These are phyloP conservation scores for Vicugna pacos DNA, from an alignment of 2,113 vertebrate genomes.

Conservation along the genomic window DNA sequence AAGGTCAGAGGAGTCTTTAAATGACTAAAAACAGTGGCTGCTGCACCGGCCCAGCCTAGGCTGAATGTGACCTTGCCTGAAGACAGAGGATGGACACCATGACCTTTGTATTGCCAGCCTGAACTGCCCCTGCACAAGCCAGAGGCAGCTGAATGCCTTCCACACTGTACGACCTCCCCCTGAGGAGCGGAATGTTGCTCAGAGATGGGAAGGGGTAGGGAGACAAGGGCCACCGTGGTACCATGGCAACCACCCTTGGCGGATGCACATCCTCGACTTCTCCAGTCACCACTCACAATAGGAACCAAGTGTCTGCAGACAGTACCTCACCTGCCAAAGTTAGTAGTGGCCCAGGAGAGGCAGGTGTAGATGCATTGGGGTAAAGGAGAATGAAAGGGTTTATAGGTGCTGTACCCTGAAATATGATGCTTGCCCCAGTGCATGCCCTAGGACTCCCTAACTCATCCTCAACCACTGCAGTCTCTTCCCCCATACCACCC, in stretches of 20 bases:
- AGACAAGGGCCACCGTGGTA: constrained; percentile 36
- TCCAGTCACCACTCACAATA: neutral
- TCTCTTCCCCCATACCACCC: too few relatives aligned
- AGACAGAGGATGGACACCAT: neutral
- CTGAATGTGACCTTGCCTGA: neutral
- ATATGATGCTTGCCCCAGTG: neutral
- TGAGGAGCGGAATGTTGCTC: neutral
- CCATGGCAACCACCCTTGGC: constrained; percentile 68
- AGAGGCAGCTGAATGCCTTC: neutral
- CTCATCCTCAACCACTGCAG: neutral
- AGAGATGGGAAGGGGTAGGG: constrained; percentile 14
- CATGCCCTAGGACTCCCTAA: neutral
- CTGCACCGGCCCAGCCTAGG: neutral
- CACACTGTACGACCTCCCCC: neutral
- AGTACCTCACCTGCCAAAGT: neutral
- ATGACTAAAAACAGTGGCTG: neutral
- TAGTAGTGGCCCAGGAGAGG: neutral
- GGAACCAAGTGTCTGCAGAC: constrained; percentile 12
- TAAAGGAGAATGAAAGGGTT: neutral
- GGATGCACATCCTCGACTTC: constrained; percentile 16
- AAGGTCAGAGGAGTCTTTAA: neutral
- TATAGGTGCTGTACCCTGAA: neutral
- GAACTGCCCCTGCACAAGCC: neutral
- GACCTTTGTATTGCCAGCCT: constrained; percentile 5
- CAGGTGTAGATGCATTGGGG: neutral